Percentiles rank a stretch among this genome's conserved stretches.
These are phyloP conservation scores for Reticulitermes speratus DNA, from an alignment of 1,140 invertebrate species.

Conservation along the genomic window DNA sequence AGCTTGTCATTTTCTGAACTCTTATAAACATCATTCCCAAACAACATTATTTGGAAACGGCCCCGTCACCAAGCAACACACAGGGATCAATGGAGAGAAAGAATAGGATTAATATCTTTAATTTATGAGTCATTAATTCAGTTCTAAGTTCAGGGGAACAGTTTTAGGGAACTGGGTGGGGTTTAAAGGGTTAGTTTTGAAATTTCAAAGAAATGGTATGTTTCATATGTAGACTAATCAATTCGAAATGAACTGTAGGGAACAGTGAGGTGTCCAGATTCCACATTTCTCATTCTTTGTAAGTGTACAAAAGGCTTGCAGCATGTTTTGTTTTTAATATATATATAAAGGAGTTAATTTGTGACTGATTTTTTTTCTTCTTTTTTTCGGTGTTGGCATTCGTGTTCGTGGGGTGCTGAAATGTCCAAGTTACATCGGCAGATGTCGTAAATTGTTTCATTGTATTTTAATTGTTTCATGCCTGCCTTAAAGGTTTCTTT, in stretches of 20 bases:
- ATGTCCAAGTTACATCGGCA: no score
- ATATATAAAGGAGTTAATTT: no score
- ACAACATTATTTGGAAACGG: background rate
- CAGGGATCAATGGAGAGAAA: background rate
- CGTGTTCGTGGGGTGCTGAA: no score
- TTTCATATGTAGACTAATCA: background rate
- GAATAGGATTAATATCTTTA: background rate
- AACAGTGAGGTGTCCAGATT: background rate
- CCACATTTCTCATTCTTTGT: background rate
- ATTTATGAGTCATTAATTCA: background rate
- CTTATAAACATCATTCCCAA: background rate
- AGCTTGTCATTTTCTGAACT: background rate
- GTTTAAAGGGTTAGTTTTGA: background rate
- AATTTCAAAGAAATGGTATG: background rate
- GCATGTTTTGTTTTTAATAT: no score
- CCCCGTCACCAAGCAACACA: background rate
- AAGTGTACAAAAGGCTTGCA: background rate
- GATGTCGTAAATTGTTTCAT: no score
- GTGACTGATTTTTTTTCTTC: no score
- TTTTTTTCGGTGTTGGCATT: no score
- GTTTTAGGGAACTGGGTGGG: background rate
- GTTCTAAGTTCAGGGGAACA: background rate
- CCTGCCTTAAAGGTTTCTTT: no score
- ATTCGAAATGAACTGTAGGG: background rate
- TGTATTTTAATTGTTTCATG: no score